These are phyloP conservation scores for Zaprionus ornatus DNA, from an alignment of 1,140 invertebrate species.

Conservation along the genomic window DNA sequence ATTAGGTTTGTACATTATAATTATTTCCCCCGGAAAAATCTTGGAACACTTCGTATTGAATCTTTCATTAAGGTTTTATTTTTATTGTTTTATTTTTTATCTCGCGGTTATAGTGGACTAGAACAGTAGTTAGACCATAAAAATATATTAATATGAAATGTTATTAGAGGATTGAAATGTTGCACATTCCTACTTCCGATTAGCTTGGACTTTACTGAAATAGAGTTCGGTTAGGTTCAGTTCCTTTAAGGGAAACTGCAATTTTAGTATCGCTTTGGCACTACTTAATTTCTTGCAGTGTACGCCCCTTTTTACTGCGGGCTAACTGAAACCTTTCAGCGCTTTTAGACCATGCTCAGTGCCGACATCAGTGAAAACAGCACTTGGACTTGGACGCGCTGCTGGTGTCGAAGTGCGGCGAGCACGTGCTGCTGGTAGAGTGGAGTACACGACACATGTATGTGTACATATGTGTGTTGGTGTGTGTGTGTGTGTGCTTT, in stretches of 20 bases:
- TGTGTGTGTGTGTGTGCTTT: conserved; percentile 36
- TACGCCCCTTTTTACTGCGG: conserved; percentile 34
- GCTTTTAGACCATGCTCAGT: conserved; percentile 58
- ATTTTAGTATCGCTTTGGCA: not conserved
- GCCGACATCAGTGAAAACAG: conserved; percentile 12
- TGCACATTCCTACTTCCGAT: too few relatives aligned
- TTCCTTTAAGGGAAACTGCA: not conserved
- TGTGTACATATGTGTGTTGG: conserved; percentile 24
- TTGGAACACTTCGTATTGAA: too few relatives aligned
- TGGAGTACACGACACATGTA: not conserved
- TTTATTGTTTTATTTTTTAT: too few relatives aligned
- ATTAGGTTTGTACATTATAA: too few relatives aligned
- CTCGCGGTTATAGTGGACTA: too few relatives aligned
- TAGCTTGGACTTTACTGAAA: not conserved
- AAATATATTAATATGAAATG: too few relatives aligned
- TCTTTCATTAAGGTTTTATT: too few relatives aligned
- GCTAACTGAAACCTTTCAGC: conserved; percentile 66
- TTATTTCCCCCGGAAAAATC: too few relatives aligned
- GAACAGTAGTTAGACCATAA: too few relatives aligned
- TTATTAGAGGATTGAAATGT: too few relatives aligned
- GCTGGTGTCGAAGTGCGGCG: not conserved
- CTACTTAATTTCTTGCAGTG: conserved; percentile 18
- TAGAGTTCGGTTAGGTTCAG: too few relatives aligned
- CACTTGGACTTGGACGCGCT: conserved; percentile 11
- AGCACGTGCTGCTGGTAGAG: not conserved